Evolutionary conservation across 2,113 vertebrate genomes (phyloP).

Genomic region (Xerus inauris): DNA sequence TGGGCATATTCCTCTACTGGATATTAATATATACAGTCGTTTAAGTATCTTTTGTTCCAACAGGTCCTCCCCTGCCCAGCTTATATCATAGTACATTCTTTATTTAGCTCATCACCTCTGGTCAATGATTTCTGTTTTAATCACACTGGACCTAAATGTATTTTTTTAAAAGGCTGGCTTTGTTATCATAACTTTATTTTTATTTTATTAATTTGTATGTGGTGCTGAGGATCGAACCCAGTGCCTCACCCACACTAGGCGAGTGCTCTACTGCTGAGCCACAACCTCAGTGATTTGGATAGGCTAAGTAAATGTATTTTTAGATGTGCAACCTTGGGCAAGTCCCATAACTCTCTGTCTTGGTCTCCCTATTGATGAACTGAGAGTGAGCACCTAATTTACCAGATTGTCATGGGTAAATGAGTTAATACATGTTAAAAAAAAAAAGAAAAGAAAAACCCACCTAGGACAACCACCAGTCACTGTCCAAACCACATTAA

Average conservation of each 20-base stretch:
- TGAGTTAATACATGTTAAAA: not conserved
- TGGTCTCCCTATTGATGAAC: not conserved
- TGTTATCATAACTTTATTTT: too few relatives aligned
- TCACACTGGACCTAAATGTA: not conserved
- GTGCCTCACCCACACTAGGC: too few relatives aligned
- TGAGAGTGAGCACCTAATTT: not conserved
- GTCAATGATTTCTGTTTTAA: not conserved
- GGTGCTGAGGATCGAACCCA: too few relatives aligned
- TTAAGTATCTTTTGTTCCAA: not conserved
- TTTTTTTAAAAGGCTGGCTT: too few relatives aligned
- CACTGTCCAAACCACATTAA: not conserved
- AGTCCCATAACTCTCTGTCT: not conserved
- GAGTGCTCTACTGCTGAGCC: too few relatives aligned
- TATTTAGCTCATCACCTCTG: not conserved
- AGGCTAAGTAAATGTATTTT: not conserved
- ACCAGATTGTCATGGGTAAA: not conserved
- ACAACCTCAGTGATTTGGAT: too few relatives aligned
- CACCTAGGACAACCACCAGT: not conserved
- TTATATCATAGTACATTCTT: constrained; percentile 17
- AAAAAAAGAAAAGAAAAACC: not conserved
- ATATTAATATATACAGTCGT: not conserved
- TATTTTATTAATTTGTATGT: too few relatives aligned
- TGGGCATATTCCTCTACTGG: not conserved
- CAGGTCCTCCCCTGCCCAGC: not conserved
- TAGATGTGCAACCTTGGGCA: not conserved